Evolutionary conservation across 2,113 vertebrate genomes (phyloP).

Genomic region (Crypturellus undulatus): DNA sequence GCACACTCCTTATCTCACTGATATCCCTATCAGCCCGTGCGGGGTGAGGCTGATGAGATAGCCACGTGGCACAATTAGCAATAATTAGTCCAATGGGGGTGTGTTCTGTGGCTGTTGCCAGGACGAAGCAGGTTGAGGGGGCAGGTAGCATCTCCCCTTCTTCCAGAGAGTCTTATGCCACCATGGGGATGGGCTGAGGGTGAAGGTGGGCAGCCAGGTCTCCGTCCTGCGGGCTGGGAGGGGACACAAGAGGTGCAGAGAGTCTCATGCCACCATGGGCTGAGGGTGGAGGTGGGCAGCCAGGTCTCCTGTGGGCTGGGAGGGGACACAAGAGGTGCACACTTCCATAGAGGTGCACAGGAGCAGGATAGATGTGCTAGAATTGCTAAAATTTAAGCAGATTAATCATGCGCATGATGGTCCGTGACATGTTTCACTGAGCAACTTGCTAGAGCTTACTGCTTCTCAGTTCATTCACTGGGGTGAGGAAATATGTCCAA

Average conservation of each 20-base stretch:
- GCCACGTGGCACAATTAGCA: slow-evolving; percentile 47
- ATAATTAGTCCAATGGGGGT: background rate
- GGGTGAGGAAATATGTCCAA: background rate
- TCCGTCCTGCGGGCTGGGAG: background rate
- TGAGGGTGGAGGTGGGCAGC: background rate
- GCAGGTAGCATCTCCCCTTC: background rate
- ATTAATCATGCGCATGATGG: fast-evolving
- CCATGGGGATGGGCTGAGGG: background rate
- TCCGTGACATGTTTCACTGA: background rate
- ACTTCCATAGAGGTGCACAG: fast-evolving
- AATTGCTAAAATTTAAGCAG: background rate
- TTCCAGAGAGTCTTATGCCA: background rate
- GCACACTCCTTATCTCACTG: slow-evolving; percentile 45
- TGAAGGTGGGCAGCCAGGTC: background rate
- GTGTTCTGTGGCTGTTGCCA: fast-evolving
- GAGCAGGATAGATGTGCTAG: fast-evolving
- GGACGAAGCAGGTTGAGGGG: background rate
- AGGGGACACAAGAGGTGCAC: fast-evolving
- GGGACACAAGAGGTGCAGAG: fast-evolving
- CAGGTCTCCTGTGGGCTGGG: too few species aligned
- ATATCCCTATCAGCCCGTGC: slow-evolving; percentile 34
- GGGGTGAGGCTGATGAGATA: background rate
- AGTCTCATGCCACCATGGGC: too few species aligned
- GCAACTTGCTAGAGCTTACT: background rate
- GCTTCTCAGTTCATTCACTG: background rate